phyloP scores from a whole-genome alignment of 2,113 vertebrate genomes.

The Takifugu bimaculatus region DNA sequence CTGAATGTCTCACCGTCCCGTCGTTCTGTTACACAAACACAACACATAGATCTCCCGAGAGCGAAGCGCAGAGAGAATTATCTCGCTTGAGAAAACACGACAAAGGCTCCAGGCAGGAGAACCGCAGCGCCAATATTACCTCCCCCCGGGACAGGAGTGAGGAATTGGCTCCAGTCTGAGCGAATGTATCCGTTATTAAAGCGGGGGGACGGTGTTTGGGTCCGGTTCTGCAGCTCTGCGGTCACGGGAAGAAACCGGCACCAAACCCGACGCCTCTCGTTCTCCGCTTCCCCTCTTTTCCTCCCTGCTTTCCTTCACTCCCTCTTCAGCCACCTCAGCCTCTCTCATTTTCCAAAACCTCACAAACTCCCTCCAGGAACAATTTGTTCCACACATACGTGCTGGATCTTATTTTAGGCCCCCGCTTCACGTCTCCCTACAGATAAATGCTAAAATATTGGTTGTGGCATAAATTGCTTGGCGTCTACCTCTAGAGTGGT shows the following conservation, averaged over 20 bases:
- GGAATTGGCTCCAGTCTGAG: conserved; percentile 56
- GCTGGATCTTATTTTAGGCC: background rate
- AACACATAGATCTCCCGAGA: conserved; percentile 53
- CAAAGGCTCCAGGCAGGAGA: too few species aligned
- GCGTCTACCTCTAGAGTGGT: background rate
- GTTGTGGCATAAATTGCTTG: background rate
- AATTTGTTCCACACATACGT: conserved; percentile 11
- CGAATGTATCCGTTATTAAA: conserved; percentile 48
- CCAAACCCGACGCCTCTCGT: conserved; percentile 24
- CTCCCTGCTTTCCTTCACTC: conserved; percentile 13
- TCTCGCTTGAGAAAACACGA: conserved; percentile 56
- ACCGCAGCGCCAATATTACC: conserved; percentile 29
- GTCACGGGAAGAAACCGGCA: conserved; percentile 36
- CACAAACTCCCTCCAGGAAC: conserved; percentile 10
- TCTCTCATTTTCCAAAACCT: conserved; percentile 13
- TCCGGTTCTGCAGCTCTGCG: conserved; percentile 57
- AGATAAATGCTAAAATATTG: background rate
- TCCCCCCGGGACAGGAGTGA: conserved; percentile 51
- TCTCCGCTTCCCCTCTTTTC: conserved; percentile 5
- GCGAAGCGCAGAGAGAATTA: conserved; percentile 42
- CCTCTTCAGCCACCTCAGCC: conserved; percentile 16
- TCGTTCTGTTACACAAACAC: conserved; percentile 55
- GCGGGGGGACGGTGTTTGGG: conserved; percentile 58
- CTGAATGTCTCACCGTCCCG: conserved; percentile 46
- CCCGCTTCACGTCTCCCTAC: background rate